These are phyloP conservation scores for Camarhynchus parvulus DNA, from an alignment of 2,113 vertebrate genomes.

Conservation along the genomic window DNA sequence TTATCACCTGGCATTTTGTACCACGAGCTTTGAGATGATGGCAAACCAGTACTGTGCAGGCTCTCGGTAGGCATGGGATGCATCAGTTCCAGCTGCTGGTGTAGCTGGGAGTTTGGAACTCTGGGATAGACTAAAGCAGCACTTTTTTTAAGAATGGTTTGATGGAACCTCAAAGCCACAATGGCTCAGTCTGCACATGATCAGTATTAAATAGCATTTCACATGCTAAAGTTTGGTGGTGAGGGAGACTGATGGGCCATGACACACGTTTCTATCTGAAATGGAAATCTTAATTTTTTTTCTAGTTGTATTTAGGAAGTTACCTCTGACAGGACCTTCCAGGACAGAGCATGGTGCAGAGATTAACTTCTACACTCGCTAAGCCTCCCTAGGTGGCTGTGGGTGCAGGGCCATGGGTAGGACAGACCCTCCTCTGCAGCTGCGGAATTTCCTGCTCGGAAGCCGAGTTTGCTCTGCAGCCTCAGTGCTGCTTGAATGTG, in stretches of 20 bases:
- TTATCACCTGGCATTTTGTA: not conserved
- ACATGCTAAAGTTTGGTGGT: not conserved
- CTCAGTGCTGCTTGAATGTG: not conserved
- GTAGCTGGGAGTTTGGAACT: not conserved
- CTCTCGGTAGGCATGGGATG: not conserved
- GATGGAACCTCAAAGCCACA: not conserved
- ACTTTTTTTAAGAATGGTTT: not conserved
- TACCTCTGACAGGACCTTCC: not conserved
- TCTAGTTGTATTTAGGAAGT: not conserved
- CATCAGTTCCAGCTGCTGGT: not conserved
- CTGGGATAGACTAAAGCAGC: not conserved
- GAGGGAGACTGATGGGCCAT: not conserved
- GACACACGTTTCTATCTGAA: not conserved
- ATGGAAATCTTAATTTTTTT: not conserved
- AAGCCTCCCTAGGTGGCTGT: not conserved
- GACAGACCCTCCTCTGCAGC: not conserved
- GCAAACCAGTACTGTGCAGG: not conserved
- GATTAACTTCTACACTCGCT: accelerated
- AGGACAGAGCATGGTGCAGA: not conserved
- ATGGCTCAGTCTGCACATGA: not conserved
- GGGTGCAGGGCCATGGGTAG: not conserved
- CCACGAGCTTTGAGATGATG: not conserved
- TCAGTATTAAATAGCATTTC: not conserved
- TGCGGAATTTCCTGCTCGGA: not conserved
- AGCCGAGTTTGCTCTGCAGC: not conserved